phyloP scores from a whole-genome alignment of 1,140 invertebrate genomes.

The Callitettix versicolor region DNA sequence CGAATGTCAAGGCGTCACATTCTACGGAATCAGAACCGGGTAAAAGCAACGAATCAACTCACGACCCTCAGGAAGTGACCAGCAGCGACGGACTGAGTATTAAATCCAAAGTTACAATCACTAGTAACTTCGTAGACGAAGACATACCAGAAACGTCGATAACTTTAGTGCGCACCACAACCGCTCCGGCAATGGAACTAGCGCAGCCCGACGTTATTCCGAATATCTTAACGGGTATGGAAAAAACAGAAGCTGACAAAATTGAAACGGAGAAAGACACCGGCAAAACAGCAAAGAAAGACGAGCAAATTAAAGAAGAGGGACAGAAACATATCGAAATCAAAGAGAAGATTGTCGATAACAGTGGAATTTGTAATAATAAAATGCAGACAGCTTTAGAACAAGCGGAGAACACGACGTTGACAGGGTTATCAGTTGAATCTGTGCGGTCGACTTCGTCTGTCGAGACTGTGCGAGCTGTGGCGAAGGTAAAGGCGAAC shows the following conservation, averaged over 20 bases:
- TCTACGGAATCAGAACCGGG: neutral
- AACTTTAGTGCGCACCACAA: conserved; percentile 13
- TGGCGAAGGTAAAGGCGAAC: neutral
- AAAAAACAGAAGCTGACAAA: conserved; percentile 4
- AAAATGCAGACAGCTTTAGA: neutral
- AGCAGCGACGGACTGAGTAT: too few species aligned
- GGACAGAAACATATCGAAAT: neutral
- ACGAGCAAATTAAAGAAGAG: conserved; percentile 7
- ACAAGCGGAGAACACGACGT: neutral
- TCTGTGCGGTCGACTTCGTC: conserved; percentile 14
- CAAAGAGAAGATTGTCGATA: conserved; percentile 1
- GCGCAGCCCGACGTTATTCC: conserved; percentile 17
- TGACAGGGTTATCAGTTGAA: conserved; percentile 5
- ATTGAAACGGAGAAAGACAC: conserved; percentile 7
- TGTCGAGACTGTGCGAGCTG: conserved; percentile 11
- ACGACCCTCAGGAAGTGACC: too few species aligned
- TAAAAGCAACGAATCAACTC: too few species aligned
- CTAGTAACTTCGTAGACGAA: neutral
- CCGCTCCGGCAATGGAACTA: conserved; percentile 8
- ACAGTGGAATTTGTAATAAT: neutral
- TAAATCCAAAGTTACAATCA: too few species aligned
- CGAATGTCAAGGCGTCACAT: neutral
- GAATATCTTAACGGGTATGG: conserved; percentile 5
- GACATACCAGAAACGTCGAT: conserved; percentile 5
- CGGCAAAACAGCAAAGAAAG: conserved; percentile 5